phyloP scores from a whole-genome alignment of 2,797 vertebrate species.

The Mycteria americana region DNA sequence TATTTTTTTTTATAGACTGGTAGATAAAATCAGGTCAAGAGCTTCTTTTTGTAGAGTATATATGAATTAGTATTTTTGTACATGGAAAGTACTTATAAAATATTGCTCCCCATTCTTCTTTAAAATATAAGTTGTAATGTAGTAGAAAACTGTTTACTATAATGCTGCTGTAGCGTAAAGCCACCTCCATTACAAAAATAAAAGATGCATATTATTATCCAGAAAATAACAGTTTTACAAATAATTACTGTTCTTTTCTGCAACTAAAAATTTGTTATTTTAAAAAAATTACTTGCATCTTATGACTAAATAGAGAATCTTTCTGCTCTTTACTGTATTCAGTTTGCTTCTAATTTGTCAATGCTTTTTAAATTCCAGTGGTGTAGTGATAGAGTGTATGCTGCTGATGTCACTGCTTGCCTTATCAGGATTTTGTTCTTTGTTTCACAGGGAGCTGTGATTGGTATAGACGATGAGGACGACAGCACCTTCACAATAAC shows the following conservation, averaged over 20 bases:
- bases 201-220: background rate
- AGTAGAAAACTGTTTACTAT: background rate
- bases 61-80: background rate
- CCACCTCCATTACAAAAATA: background rate
- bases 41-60: background rate
- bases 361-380: conserved; percentile 70
- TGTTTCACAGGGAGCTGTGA: conserved; percentile 98
- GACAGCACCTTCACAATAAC: conserved; percentile 99
- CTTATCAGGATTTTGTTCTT: conserved; percentile 84
- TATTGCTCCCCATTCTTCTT: background rate
- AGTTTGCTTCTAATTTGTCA: conserved; percentile 44
- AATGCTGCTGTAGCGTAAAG: background rate
- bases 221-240: background rate
- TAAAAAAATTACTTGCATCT: background rate
- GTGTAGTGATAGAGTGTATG: conserved; percentile 76
- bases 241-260: background rate
- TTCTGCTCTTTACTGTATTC: conserved; percentile 8
- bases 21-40: conserved; percentile 39
- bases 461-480: conserved; percentile 99
- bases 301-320: background rate
- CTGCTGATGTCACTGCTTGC: conserved; percentile 88
- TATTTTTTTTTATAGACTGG: background rate
- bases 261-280: background rate
- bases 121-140: background rate
- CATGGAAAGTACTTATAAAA: background rate